Evolutionary conservation across 2,888 invertebrate species (phyloP), one percentile per base, ranked within the genome.

Genomic region (Drosophila histrio): DNA sequence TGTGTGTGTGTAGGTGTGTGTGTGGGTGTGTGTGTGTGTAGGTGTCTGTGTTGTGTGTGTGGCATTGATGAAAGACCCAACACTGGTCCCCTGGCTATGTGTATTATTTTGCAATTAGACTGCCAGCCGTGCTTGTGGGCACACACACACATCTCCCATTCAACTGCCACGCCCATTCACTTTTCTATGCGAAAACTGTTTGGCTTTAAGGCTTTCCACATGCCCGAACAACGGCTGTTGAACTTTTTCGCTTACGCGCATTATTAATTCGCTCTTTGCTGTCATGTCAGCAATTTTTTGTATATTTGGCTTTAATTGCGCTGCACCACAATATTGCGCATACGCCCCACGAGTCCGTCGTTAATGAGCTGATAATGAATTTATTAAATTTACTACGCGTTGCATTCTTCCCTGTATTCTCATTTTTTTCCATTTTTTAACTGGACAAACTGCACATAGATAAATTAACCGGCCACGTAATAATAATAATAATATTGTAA

Each of bases 291-390:
- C 72, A 57, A 43, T 65, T 67, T 36, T 19, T 17, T 11, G 15
- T 44, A 15, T 46, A 36, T 61, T 59, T 59, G 44, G 38, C 69
- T 77, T 78, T 73, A 77, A 76, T 78, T 76, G 64, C 74, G 54
- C 47, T 57, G 44, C 57, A 50, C 34, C 59, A 47, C 66, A 66
- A 66, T 56, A 78, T 78, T 63, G 38, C 64, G 68, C 54, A 72
- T 69, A 72, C 75, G 73, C 49, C 43, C 57, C 32, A 50, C 52
- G 44, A 30, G 38, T 49, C 46, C 47, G 56, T 59, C 70, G 83
- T 82, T 84, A 84, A 84, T 84, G 84, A 84, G 84, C 80, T 88
- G 84, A 86, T 88, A 84, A 84, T 84, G 88, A 86, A 86, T 84
- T 86, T 86, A 86, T 88, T 72, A 88, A 84, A 88, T 84, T 84